Base-by-base conservation (phyloP, 2,113 vertebrate species). In the Podiceps cristatus region DNA sequence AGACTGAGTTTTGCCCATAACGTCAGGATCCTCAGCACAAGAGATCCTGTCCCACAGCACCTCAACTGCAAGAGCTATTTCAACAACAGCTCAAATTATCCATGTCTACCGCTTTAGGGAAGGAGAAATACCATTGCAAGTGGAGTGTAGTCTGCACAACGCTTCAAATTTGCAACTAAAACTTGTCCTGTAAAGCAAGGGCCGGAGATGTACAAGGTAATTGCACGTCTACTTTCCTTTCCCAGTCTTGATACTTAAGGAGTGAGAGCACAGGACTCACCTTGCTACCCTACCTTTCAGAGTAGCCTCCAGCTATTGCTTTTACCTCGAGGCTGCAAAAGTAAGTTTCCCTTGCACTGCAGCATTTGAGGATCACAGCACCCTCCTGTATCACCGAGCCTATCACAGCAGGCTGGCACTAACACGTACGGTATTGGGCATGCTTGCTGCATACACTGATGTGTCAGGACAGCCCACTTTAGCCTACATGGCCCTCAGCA, bases 401-500 rank as follows among this genome's bases (percentile, higher is more conserved):
- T 25, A 28, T 8, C 29, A 7, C 19, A 7, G 17, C 35, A 6
- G 24, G 14, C 6, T 1, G 1, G 40, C 47, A 10, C 63, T 6
- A 18, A 42, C 1, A 0, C 0, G 10, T 10, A 10, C 5, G 1
- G 58, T 10, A 9, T 9, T 11, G 2, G 24, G 17, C 19, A 37
- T n/a, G 20, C 33, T 42, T 40, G 44, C 52, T 35, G 19, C 37
- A 13, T 5, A 1, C 18, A 8, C 18, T 27, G 4, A 2, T 29
- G 11, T 1, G 10, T 3, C 55, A 16, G 67, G 29, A 11, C 42
- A 64, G 44, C 81, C 45, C 44, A 40, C 35, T 68, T 4, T 8
- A 19, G 11, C 20, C 55, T 8, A 24, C 15, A 1, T 2, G 18
- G 18, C 33, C 47, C 13, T 16, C 9, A 5, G 11, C 1, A 8